Evolutionary conservation across 2,797 vertebrate species (phyloP).

Genomic region (Myotis vivesi): DNA sequence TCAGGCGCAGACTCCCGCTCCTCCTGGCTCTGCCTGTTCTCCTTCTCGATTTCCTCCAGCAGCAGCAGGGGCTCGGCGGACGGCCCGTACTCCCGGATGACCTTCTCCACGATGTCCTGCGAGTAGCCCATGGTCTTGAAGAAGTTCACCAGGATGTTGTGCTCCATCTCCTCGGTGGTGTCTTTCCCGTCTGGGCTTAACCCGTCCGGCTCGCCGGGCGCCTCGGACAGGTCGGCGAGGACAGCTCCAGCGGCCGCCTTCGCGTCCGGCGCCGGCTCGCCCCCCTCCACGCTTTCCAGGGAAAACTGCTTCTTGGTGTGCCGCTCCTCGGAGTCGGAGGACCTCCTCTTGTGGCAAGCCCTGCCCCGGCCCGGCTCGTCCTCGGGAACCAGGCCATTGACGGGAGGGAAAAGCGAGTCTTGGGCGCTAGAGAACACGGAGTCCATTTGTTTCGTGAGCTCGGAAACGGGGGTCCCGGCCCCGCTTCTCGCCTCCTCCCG

Average conservation of each 20-base stretch:
- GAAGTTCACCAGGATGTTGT: conserved; percentile 93
- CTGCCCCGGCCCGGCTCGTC: conserved; percentile 87
- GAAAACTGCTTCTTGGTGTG: conserved; percentile 96
- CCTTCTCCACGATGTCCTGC: conserved; percentile 93
- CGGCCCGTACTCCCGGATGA: conserved; percentile 91
- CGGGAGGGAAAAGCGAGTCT: conserved; percentile 76
- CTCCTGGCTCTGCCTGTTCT: conserved; percentile 86
- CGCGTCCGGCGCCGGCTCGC: conserved; percentile 42
- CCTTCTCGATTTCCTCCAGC: conserved; percentile 94
- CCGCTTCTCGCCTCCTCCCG: conserved; percentile 87
- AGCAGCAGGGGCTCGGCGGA: conserved; percentile 92
- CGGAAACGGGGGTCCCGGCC: conserved; percentile 93
- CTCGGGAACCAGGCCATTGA: conserved; percentile 69
- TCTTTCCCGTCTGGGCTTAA: conserved; percentile 76
- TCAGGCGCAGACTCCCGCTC: conserved; percentile 58
- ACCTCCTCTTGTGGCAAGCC: conserved; percentile 92
- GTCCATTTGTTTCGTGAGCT: conserved; percentile 94
- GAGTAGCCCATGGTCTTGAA: conserved; percentile 99
- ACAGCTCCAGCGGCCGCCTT: background rate
- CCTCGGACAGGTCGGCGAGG: conserved; percentile 65
- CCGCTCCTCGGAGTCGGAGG: conserved; percentile 92
- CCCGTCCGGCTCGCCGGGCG: conserved; percentile 41
- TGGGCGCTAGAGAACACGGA: conserved; percentile 88
- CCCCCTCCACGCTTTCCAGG: conserved; percentile 86
- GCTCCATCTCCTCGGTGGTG: conserved; percentile 85